Base-by-base conservation (phyloP, 2,797 vertebrate genomes). In the Sarcophilus harrisii region DNA sequence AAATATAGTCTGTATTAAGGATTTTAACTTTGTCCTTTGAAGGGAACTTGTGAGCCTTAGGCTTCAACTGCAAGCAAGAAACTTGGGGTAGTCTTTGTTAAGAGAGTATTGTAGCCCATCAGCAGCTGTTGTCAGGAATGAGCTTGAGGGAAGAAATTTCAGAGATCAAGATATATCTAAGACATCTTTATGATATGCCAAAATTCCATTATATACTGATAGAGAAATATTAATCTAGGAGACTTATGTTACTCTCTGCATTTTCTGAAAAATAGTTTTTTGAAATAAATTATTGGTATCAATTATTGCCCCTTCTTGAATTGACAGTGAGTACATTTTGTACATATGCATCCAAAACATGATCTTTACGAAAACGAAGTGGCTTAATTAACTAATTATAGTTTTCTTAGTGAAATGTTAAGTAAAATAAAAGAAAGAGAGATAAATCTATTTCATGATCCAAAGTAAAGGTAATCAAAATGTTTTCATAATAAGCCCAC, bases 371-470 rank as follows among this genome's bases (percentile, higher is more conserved):
- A 92, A 96, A 96, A 94, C 0, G 0, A 93, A 97, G 90, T 62
- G 62, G 21, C 94, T 91, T 94, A 91, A 92, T 96, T 18, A 49
- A 90, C n/a, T 94, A 73, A 30, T 97, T 96, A 92, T 30, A 10
- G 90, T 96, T 98, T 98, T 12, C 60, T 11, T 0, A 95, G 21
- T 59, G n/a, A 95, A 95, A 91, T 96, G 94, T 97, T 97, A 94
- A 54, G 32, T 96, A 93, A 94, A 97, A 92, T 30, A 92, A 91
- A 28, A 96, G 13, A 45, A 87, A 57, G 58, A 45, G 38, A 92
- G 73, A 97, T 95, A 95, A 91, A 58, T 91, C 49, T 60, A 30
- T 96, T 29, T 94, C 3, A 13, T 96, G n/a, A 4, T 96, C 21
- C 30, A 0, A 55, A 93, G 9, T 92, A 3, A 12, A 91, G 52